Percentiles rank a stretch among this genome's conserved stretches.
Evolutionary conservation across 2,797 vertebrate species (phyloP).

Genomic region (Nannoperca australis): DNA sequence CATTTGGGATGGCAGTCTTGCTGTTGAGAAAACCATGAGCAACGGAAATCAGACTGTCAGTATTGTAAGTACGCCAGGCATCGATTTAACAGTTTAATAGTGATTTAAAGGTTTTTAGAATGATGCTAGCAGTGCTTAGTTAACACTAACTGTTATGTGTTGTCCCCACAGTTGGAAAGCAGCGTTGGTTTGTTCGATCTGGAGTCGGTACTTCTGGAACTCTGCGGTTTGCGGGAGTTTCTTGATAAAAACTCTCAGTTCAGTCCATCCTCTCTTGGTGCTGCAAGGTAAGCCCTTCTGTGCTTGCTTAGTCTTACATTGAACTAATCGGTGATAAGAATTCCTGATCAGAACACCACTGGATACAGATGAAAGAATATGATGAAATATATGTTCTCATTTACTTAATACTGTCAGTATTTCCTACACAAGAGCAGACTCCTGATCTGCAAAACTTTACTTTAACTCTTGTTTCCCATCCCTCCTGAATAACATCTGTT

Average conservation of each 20-base stretch:
- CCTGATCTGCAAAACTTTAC: not conserved
- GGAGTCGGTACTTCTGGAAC: constrained; percentile 90
- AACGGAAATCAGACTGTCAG: constrained; percentile 89
- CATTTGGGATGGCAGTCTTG: constrained; percentile 97
- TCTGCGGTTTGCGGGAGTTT: constrained; percentile 93
- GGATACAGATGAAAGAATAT: not conserved
- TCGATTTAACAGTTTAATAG: not conserved
- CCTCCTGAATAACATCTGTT: constrained; percentile 32
- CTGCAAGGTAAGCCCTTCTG: constrained; percentile 86
- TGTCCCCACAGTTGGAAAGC: constrained; percentile 89
- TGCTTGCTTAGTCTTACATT: not conserved
- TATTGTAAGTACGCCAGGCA: constrained; percentile 87
- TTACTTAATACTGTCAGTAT: not conserved
- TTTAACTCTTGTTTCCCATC: not conserved
- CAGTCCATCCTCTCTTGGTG: constrained; percentile 90
- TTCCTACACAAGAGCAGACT: not conserved
- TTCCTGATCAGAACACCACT: not conserved
- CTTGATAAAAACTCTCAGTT: constrained; percentile 97
- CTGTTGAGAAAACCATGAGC: constrained; percentile 90
- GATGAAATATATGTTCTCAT: not conserved
- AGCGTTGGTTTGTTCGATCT: constrained; percentile 87
- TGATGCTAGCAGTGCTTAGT: not conserved
- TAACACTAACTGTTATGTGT: not conserved
- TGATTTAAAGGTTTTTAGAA: not conserved
- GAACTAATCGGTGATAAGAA: not conserved